Conservation (phyloP, 1,140 invertebrate genomes). For the Riptortus pedestris region DNA sequence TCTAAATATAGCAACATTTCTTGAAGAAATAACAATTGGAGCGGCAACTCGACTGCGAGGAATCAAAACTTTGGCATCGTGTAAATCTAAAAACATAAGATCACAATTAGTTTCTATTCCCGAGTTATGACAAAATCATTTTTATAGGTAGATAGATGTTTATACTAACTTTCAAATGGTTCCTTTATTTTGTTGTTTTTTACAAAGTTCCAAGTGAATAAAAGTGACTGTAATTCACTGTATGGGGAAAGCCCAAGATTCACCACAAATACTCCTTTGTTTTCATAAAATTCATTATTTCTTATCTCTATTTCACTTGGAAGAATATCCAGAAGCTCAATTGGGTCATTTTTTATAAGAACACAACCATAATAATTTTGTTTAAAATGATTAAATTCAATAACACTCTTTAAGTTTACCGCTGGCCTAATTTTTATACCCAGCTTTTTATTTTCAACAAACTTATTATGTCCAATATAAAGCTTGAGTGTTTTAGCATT, state of each 20-base stretch:
- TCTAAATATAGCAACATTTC: slow-evolving; percentile 77
- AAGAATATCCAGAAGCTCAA: slow-evolving; percentile 58
- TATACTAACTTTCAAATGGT: slow-evolving; percentile 53
- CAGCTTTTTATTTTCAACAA: slow-evolving; percentile 63
- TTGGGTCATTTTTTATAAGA: slow-evolving; percentile 70
- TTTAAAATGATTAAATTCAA: slow-evolving; percentile 81
- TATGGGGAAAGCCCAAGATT: slow-evolving; percentile 80
- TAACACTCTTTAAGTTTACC: slow-evolving; percentile 63
- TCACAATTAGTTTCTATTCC: not conserved
- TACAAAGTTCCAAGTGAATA: slow-evolving; percentile 84
- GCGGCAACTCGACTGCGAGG: slow-evolving; percentile 81
- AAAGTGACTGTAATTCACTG: slow-evolving; percentile 61
- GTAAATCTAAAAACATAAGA: slow-evolving; percentile 25
- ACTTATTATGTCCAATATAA: slow-evolving; percentile 77
- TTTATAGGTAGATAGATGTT: not conserved
- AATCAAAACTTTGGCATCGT: slow-evolving; percentile 52
- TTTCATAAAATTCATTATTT: slow-evolving; percentile 81
- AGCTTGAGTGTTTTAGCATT: slow-evolving; percentile 40
- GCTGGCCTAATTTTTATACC: slow-evolving; percentile 72
- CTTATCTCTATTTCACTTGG: slow-evolving; percentile 63
- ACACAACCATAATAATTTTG: slow-evolving; percentile 72
- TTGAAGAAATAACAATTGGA: slow-evolving; percentile 76
- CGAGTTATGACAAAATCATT: not conserved
- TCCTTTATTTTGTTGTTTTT: slow-evolving; percentile 78
- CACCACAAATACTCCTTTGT: slow-evolving; percentile 76